Base-by-base conservation (phyloP, 1,140 invertebrate species). In the Probaryconus sp. region DNA sequence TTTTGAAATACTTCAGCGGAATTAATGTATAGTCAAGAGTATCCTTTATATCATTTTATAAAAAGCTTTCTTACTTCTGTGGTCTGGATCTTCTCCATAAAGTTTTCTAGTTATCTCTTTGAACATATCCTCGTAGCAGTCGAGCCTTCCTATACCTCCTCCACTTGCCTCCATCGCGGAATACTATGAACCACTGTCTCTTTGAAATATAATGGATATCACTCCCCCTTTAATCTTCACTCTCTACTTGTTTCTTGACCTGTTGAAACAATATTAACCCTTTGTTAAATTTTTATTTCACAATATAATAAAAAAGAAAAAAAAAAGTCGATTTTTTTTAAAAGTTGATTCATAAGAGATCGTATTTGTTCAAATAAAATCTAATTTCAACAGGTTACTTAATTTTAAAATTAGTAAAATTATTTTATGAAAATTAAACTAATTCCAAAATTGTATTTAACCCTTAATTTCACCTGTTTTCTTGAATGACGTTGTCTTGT, bases 101-200 rank as follows among this genome's bases (percentile, higher is more conserved):
- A 96, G 88, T 89, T 96, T 96, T 78, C 94, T 92, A 33, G 94
- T 96, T 77, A 96, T 96, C 89, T 96, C 95, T 86, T 96, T 95
- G 83, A 94, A 93, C 91, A 92, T 92, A 74, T 93, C 92, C 82
- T 93, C 92, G 81, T 92, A 92, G 81, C 89, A 90, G 77, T 92
- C 91, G 63, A 89, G 83, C 77, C 88, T 79, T 82, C 84, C 85
- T 80, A 89, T 85, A 76, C 88, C 89, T 53, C 89, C 80, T 45
- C 88, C 83, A 81, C 86, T 84, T 80, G 88, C 86, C 60, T 88
- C 86, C 86, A 88, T 88, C 51, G 48, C 63, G 28, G 26, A 53
- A 67, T 13, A 18, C 43, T 73, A 35, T 51, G 56, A 43, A 67
- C 37, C 51, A 43, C 35, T 42, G 18, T 56, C 67, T 17, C 47